Conservation (phyloP, 2,113 vertebrate species). For the Scortum barcoo region DNA sequence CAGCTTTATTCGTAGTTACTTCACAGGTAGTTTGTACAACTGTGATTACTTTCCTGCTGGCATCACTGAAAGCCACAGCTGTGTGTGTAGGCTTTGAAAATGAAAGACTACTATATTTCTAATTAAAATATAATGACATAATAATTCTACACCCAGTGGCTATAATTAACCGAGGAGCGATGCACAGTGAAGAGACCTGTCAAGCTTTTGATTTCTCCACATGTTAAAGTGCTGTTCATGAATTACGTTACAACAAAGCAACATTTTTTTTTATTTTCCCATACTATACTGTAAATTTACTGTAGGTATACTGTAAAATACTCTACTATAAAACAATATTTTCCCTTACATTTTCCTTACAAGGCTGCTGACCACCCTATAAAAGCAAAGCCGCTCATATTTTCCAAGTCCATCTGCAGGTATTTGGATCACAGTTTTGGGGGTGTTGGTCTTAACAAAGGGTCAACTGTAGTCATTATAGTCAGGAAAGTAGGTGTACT, state of each 20-base stretch:
- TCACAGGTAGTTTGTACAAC: too few relatives aligned
- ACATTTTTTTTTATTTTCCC: not conserved
- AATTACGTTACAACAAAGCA: not conserved
- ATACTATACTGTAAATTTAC: not conserved
- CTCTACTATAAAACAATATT: not conserved
- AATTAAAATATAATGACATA: not conserved
- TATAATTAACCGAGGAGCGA: not conserved
- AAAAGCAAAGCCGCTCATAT: not conserved
- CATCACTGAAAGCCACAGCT: not conserved
- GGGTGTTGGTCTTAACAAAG: too few relatives aligned
- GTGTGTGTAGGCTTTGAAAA: not conserved
- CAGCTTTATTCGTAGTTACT: too few relatives aligned
- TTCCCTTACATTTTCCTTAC: too few relatives aligned
- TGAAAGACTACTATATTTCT: not conserved
- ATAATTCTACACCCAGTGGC: not conserved
- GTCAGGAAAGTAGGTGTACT: too few relatives aligned
- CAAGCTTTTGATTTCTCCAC: not conserved
- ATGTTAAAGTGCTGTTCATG: not conserved
- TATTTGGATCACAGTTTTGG: too few relatives aligned
- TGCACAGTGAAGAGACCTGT: not conserved
- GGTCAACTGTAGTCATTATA: not conserved
- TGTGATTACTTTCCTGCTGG: not conserved
- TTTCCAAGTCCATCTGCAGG: too few relatives aligned
- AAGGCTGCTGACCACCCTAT: not conserved
- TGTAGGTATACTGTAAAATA: too few relatives aligned